Conservation (phyloP, 2,797 vertebrate species). For the Dicrostonyx torquatus region DNA sequence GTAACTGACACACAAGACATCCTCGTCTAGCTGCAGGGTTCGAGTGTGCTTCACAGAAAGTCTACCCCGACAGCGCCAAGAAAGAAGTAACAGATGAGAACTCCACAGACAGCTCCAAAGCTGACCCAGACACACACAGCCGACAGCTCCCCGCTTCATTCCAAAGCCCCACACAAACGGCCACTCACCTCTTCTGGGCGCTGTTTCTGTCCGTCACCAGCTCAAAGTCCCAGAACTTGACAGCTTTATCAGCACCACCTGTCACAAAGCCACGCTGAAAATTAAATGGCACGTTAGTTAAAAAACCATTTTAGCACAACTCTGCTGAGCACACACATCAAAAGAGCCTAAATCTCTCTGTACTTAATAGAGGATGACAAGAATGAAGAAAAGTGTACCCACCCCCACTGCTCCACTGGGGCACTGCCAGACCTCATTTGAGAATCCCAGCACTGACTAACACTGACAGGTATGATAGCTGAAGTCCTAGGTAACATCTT, state of each 20-base stretch:
- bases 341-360: slow-evolving; percentile 7
- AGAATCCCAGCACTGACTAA: background rate
- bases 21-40: slow-evolving; percentile 94
- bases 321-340: background rate
- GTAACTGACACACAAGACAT: slow-evolving; percentile 94
- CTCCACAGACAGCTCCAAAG: background rate
- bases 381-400: background rate
- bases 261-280: slow-evolving; percentile 94
- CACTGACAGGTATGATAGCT: background rate
- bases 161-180: background rate
- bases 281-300: slow-evolving; percentile 36
- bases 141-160: background rate
- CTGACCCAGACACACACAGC: background rate
- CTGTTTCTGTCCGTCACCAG: slow-evolving; percentile 91
- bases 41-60: slow-evolving; percentile 94
- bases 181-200: slow-evolving; percentile 90
- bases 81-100: background rate
- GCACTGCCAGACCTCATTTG: background rate
- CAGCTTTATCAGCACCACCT: slow-evolving; percentile 95
- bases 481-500: background rate
- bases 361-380: background rate
- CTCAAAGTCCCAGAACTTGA: slow-evolving; percentile 99
- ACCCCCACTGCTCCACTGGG: background rate
- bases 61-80: slow-evolving; percentile 65
- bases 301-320: background rate